phyloP scores from a whole-genome alignment of 2,113 vertebrate genomes.

The Willisornis vidua region DNA sequence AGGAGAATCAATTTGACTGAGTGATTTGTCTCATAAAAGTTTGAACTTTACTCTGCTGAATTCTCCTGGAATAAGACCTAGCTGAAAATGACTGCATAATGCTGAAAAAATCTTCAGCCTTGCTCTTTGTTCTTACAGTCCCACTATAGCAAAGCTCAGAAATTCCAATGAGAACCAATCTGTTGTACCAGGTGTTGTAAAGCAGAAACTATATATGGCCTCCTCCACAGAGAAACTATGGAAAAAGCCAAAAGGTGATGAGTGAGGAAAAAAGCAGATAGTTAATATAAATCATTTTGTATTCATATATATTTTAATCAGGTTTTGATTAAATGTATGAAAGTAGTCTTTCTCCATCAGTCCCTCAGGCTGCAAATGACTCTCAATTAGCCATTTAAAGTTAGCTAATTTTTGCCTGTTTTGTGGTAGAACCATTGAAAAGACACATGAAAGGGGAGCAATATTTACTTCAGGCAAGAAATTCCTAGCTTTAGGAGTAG shows the following conservation, averaged over 20 bases:
- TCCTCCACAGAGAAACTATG: neutral
- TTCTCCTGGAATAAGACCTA: neutral
- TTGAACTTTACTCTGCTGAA: neutral
- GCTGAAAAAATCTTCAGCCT: neutral
- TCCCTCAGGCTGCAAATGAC: conserved; percentile 21
- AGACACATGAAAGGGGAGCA: conserved; percentile 41
- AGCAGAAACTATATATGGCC: neutral
- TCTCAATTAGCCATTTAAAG: conserved; percentile 35
- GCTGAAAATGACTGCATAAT: neutral
- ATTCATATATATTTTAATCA: conserved; percentile 9
- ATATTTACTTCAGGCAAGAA: conserved; percentile 28
- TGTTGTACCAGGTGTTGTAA: neutral
- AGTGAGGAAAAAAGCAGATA: neutral
- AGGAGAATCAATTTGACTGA: neutral
- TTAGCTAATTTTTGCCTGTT: conserved; percentile 50
- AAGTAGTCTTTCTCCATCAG: neutral
- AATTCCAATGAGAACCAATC: neutral
- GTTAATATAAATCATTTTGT: neutral
- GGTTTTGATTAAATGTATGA: conserved; percentile 20
- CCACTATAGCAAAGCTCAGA: neutral
- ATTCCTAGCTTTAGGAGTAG: conserved; percentile 27
- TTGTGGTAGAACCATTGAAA: conserved; percentile 46
- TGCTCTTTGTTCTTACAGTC: neutral
- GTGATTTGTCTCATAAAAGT: neutral
- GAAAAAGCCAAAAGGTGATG: neutral